Evolutionary conservation across 2,113 vertebrate species (phyloP).

Genomic region (Myiagra hebetior): DNA sequence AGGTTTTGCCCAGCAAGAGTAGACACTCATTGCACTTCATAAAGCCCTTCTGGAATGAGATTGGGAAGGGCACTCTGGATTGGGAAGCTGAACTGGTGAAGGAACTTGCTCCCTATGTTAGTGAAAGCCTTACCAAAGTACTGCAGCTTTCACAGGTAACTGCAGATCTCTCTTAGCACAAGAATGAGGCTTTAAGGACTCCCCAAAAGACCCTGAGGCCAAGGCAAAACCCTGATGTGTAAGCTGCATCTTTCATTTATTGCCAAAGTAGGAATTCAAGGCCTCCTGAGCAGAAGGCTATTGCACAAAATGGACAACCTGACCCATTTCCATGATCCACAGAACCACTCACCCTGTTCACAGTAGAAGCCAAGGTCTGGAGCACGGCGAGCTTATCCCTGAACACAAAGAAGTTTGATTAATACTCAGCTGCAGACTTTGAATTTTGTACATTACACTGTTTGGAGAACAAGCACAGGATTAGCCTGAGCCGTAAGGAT

Average conservation of each 20-base stretch:
- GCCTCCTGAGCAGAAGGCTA: neutral
- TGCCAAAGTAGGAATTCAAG: neutral
- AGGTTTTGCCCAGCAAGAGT: neutral
- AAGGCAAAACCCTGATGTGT: neutral
- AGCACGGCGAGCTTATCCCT: conserved; percentile 90
- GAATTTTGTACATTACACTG: neutral
- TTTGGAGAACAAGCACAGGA: neutral
- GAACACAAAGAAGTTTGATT: conserved; percentile 3
- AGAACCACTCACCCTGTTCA: conserved; percentile 79
- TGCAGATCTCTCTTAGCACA: neutral
- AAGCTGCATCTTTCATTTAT: neutral
- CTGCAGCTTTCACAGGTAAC: neutral
- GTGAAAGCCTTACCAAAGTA: neutral
- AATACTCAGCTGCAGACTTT: neutral
- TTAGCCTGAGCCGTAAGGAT: neutral
- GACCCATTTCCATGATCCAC: accelerated
- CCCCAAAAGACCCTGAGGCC: accelerated
- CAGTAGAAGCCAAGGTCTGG: conserved; percentile 83
- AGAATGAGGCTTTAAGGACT: neutral
- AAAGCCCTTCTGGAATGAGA: neutral
- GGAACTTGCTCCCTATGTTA: neutral
- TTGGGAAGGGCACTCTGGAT: neutral
- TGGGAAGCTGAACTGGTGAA: neutral
- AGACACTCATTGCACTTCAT: neutral
- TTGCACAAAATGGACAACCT: neutral